Evolutionary conservation across 2,797 vertebrate species (phyloP), one percentile per base, ranked within the genome.

Genomic region (Sternarchorhynchus goeldii): DNA sequence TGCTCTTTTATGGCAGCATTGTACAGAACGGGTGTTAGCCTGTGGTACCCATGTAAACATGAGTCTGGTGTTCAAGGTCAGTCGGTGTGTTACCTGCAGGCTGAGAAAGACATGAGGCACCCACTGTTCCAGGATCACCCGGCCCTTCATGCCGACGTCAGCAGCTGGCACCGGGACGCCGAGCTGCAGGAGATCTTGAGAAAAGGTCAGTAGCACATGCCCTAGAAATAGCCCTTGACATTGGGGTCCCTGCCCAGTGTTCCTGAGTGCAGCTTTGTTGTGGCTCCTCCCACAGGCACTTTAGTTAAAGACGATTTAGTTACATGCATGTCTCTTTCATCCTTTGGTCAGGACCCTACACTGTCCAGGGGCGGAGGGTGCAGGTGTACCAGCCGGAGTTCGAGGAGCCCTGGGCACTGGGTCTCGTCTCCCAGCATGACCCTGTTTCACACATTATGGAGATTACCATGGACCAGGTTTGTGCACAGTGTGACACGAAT

Each of bases 131-230:
- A 95, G 90, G 97, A 98, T 68, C 94, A 98, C 72, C 91, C 94
- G 50, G 85, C 89, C 0, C 87, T 99, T 75, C 95, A 95, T 82
- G 92, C 95, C 81, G 94, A 96, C 82, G 91, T 99, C 88, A 95
- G 94, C 87, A 90, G 93, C 82, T 94, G 98, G 93, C 93, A 93
- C 55, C 93, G 93, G 73, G 96, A 98, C 88, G 95, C 95, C 87
- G 96, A 98, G 86, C 93, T 98, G 76, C 98, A 99, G 87, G 98
- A 99, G 86, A 98, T 99, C 87, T 94, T 99, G 87, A 96, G 96
- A 82, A 95, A 96, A 94, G 97, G 98, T 99, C 88, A 91, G 91
- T 25, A 39, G 21, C 16, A 3, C 57, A 73, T 34, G n/a, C 53
- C 25, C 59, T 57, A 32, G 34, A 66, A 81, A 50, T 5, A 12